Evolutionary conservation across 2,113 vertebrate genomes (phyloP).

Genomic region (Hippocampus comes): DNA sequence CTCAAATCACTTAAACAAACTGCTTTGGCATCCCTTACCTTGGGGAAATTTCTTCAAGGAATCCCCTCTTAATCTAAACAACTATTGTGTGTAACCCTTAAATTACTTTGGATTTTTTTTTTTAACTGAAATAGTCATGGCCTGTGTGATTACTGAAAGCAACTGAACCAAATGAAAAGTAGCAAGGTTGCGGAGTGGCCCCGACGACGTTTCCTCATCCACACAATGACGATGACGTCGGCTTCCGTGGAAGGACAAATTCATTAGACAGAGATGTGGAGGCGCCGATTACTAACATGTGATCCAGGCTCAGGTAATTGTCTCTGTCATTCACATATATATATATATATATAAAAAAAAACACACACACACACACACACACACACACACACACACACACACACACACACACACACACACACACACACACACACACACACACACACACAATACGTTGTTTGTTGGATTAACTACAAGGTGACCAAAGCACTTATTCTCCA

Average conservation of each 20-base stretch:
- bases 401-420: no score
- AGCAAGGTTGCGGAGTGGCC: no score
- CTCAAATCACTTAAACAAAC: no score
- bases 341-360: no score
- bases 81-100: no score
- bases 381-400: slow-evolving; percentile 17
- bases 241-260: not conserved
- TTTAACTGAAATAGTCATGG: no score
- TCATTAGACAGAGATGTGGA: not conserved
- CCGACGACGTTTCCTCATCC: not conserved
- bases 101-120: no score
- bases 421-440: not conserved
- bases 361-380: not conserved
- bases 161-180: no score
- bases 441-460: slow-evolving; percentile 44
- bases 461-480: slow-evolving; percentile 51
- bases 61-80: no score
- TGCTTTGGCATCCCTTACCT: no score
- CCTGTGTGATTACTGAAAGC: no score
- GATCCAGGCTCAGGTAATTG: not conserved
- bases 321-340: not conserved
- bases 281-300: not conserved
- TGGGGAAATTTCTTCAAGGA: no score
- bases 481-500: slow-evolving; percentile 63
- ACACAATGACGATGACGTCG: not conserved